These are phyloP conservation scores for Drosophila tripunctata DNA, from an alignment of 2,888 invertebrate species.

Conservation along the genomic window DNA sequence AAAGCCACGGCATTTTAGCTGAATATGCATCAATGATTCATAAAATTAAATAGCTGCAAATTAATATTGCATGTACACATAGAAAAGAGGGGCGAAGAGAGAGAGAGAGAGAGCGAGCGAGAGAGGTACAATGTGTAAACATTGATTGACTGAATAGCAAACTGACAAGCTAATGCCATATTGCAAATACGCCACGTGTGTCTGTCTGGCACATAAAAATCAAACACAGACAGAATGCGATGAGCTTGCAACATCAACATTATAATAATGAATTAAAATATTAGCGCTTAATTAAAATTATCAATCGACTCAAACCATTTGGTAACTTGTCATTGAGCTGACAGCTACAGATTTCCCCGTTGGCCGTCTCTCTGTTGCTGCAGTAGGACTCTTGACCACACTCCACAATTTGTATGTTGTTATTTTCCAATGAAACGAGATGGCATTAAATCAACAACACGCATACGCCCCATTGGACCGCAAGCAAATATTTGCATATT, in stretches of 20 bases:
- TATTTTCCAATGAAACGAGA: constrained; percentile 18
- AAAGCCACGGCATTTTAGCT: constrained; percentile 33
- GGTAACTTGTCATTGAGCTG: constrained; percentile 38
- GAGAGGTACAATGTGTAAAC: constrained; percentile 9
- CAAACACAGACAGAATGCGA: constrained; percentile 27
- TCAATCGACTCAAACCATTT: constrained; percentile 55
- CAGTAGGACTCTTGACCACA: no score
- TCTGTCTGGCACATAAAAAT: constrained; percentile 35
- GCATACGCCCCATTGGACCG: constrained; percentile 42
- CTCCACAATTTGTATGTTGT: neutral
- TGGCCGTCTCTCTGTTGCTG: neutral
- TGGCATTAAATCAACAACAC: constrained; percentile 39
- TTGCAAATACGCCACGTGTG: constrained; percentile 49
- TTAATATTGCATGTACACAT: constrained; percentile 33
- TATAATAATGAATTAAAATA: constrained; percentile 75
- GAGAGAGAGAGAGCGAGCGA: neutral
- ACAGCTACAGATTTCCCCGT: constrained; percentile 24
- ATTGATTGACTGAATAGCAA: constrained; percentile 31
- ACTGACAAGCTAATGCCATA: constrained; percentile 45
- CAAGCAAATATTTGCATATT: constrained; percentile 24
- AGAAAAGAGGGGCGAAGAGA: neutral
- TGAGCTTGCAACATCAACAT: constrained; percentile 44
- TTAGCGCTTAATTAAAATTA: constrained; percentile 80
- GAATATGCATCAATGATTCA: constrained; percentile 73
- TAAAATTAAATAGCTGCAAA: constrained; percentile 69